These are phyloP conservation scores for Heliconius hewitsoni DNA, from an alignment of 1,140 invertebrate species.

Conservation along the genomic window DNA sequence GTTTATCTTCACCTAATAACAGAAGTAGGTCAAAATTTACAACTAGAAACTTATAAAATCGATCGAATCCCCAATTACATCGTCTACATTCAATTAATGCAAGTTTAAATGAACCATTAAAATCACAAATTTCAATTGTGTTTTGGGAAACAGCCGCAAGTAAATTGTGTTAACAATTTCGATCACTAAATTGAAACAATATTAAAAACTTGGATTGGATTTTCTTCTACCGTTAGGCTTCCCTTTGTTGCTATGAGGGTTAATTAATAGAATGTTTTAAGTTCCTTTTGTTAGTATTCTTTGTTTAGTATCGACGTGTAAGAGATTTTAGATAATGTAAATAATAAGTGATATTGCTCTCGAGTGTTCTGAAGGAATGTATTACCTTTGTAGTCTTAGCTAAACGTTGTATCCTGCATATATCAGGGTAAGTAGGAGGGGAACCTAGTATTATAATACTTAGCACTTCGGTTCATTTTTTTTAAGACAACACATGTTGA, in stretches of 20 bases:
- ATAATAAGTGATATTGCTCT: too few relatives aligned
- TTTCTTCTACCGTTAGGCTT: not conserved
- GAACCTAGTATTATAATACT: too few relatives aligned
- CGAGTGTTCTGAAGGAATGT: too few relatives aligned
- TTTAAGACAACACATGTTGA: not conserved
- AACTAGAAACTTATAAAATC: conserved; percentile 15
- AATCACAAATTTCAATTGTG: conserved; percentile 6
- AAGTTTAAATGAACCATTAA: not conserved
- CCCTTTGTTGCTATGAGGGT: not conserved
- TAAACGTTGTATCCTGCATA: not conserved
- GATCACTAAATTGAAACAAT: not conserved
- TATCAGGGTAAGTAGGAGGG: not conserved
- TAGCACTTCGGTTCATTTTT: not conserved
- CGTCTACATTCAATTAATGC: conserved; percentile 16
- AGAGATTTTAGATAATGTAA: not conserved
- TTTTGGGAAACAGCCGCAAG: conserved; percentile 5
- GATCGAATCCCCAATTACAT: conserved; percentile 1
- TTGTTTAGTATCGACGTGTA: not conserved
- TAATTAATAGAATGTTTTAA: not conserved
- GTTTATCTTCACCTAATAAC: too few relatives aligned
- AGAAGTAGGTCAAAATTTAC: too few relatives aligned
- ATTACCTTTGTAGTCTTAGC: not conserved
- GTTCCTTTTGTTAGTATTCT: not conserved
- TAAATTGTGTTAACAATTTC: conserved; percentile 1
- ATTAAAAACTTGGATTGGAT: not conserved